Evolutionary conservation across 2,797 vertebrate species (phyloP), one percentile per base, ranked within the genome.

Genomic region (Ctenochaetus hawaiiensis): DNA sequence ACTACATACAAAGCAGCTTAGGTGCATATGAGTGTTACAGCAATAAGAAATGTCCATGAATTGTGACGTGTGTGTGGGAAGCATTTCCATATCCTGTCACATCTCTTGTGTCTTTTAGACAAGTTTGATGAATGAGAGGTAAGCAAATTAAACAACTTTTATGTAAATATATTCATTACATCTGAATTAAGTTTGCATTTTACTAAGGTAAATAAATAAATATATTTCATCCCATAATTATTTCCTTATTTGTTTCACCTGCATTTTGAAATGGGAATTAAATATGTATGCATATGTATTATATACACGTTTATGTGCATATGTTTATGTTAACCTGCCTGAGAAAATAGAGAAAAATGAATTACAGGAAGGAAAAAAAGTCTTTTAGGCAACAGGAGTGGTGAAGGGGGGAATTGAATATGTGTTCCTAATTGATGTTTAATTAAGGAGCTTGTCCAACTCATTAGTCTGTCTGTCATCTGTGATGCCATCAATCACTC

Each of bases 381-480:
- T 34, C 0, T 64, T 68, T 67, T 26, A 22, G 18, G 8, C 8
- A 45, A 45, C 3, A 8, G 39, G 44, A 51, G 52, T 18, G 41
- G 54, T 66, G 54, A 71, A 59, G 59, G 51, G 79, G 72, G 41
- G 69, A 85, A 86, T 84, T 86, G 58, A 89, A 90, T 91, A 70
- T 87, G 77, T 72, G 61, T 66, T 81, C 56, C 83, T 94, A 95
- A 94, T 91, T 92, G 92, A 91, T 91, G 84, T 94, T 94, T 94
- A 94, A 95, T 95, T 93, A 93, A 90, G 84, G 89, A 78, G 82
- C 91, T 91, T 91, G 95, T 94, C 87, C 80, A 74, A 91, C 86
- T 91, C 88, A 94, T 95, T 95, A 94, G 83, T 86, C 81, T 77
- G 79, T 90, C 92, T 89, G 89, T 95, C 92, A 91, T 76, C 84